Evolutionary conservation across 1,140 invertebrate genomes (phyloP), one percentile per base, ranked within the genome.

Genomic region (Fopius arisanus): DNA sequence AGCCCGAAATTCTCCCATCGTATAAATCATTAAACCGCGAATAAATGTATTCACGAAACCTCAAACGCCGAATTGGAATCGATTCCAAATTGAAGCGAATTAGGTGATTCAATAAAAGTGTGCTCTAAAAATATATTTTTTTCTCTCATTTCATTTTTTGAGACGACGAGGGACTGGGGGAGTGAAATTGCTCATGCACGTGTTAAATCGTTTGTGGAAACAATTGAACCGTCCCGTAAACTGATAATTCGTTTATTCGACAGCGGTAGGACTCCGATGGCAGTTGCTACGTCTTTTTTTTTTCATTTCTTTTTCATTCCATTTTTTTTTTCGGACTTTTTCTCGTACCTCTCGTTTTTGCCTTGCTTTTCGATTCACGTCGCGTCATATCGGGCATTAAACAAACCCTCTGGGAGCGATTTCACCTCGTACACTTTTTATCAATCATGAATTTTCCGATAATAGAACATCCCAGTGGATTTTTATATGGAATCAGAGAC

Each of bases 161-260:
- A 48, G 10, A 19, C 16, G 14, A 19, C 43, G 43, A n/a, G 43
- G 43, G 43, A 19, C 5, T 16, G 43, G 43, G 43, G 43, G n/a
- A 16, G 43, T 16, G 3, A 19, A 72, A 72, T 72, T 72, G 70
- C 31, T 72, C 59, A 72, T 72, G 37, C 70, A 72, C 26, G 70
- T 62, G 70, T 72, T 72, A 72, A 72, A 72, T 72, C 59, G 70
- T 72, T 72, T 72, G 70, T 48, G 54, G 70, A 72, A 72, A 72
- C 70, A 72, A 72, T 70, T 70, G 68, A 70, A 62, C 68, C 51
- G 59, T 65, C 40, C 40, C 59, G 62, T 28, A 72, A 72, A 72
- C 63, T 72, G 70, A 72, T 72, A 65, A 72, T 72, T 72, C 70
- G 70, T 72, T 72, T 72, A 72, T 72, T 26, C 21, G 54, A 65